These are phyloP conservation scores for Nothoprocta perdicaria DNA, from an alignment of 2,113 vertebrate species.

Conservation along the genomic window DNA sequence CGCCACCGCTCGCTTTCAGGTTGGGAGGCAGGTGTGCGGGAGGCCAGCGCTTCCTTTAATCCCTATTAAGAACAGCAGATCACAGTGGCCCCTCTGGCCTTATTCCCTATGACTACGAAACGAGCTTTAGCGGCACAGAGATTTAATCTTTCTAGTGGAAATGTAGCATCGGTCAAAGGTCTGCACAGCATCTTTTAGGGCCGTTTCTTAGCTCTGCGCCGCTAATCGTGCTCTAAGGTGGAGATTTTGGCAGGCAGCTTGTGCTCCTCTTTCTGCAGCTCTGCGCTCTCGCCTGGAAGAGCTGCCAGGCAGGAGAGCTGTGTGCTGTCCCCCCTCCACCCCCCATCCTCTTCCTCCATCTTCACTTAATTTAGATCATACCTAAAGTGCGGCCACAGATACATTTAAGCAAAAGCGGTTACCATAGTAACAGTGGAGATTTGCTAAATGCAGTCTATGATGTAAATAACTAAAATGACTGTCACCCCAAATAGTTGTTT, in stretches of 20 bases:
- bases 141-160: constrained; percentile 70
- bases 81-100: constrained; percentile 69
- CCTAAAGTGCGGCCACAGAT: constrained; percentile 71
- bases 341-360: constrained; percentile 27
- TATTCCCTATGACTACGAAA: constrained; percentile 62
- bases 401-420: constrained; percentile 75
- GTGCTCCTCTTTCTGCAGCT: not conserved
- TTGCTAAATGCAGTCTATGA: constrained; percentile 73
- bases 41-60: constrained; percentile 51
- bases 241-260: constrained; percentile 19
- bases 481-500: constrained; percentile 68
- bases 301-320: not conserved
- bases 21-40: constrained; percentile 21
- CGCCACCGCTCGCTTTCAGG: not conserved
- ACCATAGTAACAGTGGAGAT: constrained; percentile 76
- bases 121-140: constrained; percentile 50
- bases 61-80: constrained; percentile 61
- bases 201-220: constrained; percentile 36
- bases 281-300: not conserved
- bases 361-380: constrained; percentile 69
- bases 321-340: not conserved
- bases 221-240: constrained; percentile 18
- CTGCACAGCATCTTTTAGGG: constrained; percentile 35
- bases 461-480: constrained; percentile 76
- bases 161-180: constrained; percentile 42